Conservation (phyloP, 2,888 invertebrate genomes). For the Cabera pusaria region DNA sequence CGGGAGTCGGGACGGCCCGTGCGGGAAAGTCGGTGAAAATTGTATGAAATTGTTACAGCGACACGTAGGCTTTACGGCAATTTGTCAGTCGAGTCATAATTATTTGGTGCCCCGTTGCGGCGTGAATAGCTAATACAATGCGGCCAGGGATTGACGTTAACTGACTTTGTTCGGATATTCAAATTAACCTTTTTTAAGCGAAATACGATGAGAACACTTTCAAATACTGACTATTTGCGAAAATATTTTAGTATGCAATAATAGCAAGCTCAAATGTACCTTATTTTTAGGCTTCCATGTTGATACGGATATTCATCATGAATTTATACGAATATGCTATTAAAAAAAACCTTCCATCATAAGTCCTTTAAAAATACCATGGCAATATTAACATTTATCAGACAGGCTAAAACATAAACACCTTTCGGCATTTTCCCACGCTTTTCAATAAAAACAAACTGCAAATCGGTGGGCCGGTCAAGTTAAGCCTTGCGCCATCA, state of each 20-base stretch:
- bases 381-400: slow-evolving; percentile 10
- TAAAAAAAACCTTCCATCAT: no score
- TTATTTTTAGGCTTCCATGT: no score
- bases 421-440: slow-evolving; percentile 53
- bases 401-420: slow-evolving; percentile 36
- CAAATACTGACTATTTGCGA: no score
- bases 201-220: no score
- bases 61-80: slow-evolving; percentile 75
- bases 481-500: slow-evolving; percentile 64
- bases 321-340: no score
- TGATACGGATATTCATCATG: no score
- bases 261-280: no score
- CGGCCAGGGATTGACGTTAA: slow-evolving; percentile 38
- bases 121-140: slow-evolving; percentile 53
- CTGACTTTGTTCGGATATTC: slow-evolving; percentile 9
- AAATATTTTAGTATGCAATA: no score
- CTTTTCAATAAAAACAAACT: slow-evolving; percentile 72
- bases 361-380: neutral
- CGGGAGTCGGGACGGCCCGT: slow-evolving; percentile 68
- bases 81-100: slow-evolving; percentile 80
- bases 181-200: slow-evolving; percentile 13
- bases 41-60: slow-evolving; percentile 80
- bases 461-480: slow-evolving; percentile 63
- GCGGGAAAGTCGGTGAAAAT: slow-evolving; percentile 74
- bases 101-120: slow-evolving; percentile 57